Percentiles rank a stretch among this genome's conserved stretches.
phyloP scores from a whole-genome alignment of 2,797 vertebrate species.

The Streptopelia turtur region DNA sequence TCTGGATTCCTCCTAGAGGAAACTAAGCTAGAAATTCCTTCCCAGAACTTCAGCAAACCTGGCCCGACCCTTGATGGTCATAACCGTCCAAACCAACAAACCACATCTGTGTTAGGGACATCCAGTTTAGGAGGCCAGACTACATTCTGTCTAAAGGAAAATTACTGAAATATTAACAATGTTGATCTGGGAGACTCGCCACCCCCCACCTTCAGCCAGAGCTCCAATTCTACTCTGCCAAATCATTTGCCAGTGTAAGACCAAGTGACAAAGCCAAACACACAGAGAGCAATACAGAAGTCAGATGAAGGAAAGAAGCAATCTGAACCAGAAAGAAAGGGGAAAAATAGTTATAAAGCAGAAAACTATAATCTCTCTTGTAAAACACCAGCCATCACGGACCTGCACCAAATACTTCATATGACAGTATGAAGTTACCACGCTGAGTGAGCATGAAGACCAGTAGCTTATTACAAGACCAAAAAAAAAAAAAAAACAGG shows the following conservation, averaged over 20 bases:
- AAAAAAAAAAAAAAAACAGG: background rate
- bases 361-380: background rate
- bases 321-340: background rate
- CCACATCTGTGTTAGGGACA: background rate
- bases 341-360: background rate
- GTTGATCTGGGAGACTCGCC: accelerated
- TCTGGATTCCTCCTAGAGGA: background rate
- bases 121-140: background rate
- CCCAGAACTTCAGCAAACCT: background rate
- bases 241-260: background rate
- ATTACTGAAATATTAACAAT: background rate
- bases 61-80: background rate
- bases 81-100: background rate
- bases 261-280: background rate
- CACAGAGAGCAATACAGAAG: background rate
- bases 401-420: background rate
- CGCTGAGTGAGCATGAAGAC: background rate
- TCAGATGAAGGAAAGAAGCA: background rate
- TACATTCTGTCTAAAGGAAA: background rate
- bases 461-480: background rate
- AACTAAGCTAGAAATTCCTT: background rate
- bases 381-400: background rate
- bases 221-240: background rate
- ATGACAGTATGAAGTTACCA: background rate
- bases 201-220: background rate